These are phyloP conservation scores for Heteromyza rotundicornis DNA, from an alignment of 2,888 invertebrate species.

Conservation along the genomic window DNA sequence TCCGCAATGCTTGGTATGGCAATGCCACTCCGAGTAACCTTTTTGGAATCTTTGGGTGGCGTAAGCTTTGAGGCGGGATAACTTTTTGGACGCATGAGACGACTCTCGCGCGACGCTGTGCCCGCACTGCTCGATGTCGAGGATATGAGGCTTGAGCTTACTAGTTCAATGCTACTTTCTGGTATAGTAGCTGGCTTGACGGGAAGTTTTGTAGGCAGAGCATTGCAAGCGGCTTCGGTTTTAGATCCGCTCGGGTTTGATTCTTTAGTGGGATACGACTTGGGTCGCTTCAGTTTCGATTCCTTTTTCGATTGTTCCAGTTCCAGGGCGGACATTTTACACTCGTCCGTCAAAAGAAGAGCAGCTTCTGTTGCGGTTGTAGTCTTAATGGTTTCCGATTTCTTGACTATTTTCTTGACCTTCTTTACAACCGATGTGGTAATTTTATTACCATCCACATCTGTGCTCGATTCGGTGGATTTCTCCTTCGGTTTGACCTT, in stretches of 20 bases:
- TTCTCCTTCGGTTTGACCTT: constrained; percentile 53
- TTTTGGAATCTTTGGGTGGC: constrained; percentile 58
- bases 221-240: constrained; percentile 31
- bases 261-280: constrained; percentile 66
- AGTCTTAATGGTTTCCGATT: constrained; percentile 36
- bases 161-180: constrained; percentile 16
- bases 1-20: constrained; percentile 41
- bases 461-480: constrained; percentile 27
- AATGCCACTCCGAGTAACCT: constrained; percentile 45
- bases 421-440: constrained; percentile 43
- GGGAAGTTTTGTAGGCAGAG: constrained; percentile 35
- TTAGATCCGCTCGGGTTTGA: constrained; percentile 38
- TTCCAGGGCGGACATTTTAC: constrained; percentile 27
- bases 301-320: constrained; percentile 51
- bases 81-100: constrained; percentile 67
- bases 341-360: constrained; percentile 22
- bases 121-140: constrained; percentile 11
- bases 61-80: constrained; percentile 65
- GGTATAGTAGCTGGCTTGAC: constrained; percentile 17
- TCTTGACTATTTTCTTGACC: constrained; percentile 53
- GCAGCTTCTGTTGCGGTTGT: background rate
- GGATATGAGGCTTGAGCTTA: constrained; percentile 14
- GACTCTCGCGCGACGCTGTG: constrained; percentile 43
- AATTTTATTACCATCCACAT: constrained; percentile 26
- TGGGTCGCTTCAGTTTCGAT: constrained; percentile 66